phyloP scores from a whole-genome alignment of 1,140 invertebrate genomes.

The Charaxes varanes region DNA sequence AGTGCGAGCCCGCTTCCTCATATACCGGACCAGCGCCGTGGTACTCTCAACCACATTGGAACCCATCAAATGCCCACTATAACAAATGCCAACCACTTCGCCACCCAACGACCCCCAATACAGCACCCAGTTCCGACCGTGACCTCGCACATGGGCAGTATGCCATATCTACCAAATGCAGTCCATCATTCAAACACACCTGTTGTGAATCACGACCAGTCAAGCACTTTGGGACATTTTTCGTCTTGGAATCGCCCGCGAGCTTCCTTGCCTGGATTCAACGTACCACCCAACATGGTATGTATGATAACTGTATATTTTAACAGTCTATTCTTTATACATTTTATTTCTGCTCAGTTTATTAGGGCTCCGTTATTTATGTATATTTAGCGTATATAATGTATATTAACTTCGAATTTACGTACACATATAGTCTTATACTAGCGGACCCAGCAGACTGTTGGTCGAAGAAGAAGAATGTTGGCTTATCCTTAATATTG shows the following conservation, averaged over 20 bases:
- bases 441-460: too few species aligned
- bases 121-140: slow-evolving; percentile 30
- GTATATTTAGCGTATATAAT: too few species aligned
- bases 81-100: slow-evolving; percentile 31
- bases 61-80: slow-evolving; percentile 15
- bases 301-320: not conserved
- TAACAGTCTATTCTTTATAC: too few species aligned
- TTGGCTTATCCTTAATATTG: too few species aligned
- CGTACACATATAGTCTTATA: too few species aligned
- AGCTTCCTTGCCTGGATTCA: slow-evolving; percentile 40
- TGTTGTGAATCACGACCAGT: slow-evolving; percentile 26
- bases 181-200: slow-evolving; percentile 28
- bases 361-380: too few species aligned
- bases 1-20: slow-evolving; percentile 49
- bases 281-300: slow-evolving; percentile 43
- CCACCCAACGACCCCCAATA: slow-evolving; percentile 28
- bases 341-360: too few species aligned
- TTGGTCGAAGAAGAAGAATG: too few species aligned
- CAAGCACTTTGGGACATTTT: slow-evolving; percentile 39
- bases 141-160: slow-evolving; percentile 40
- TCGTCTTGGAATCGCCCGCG: slow-evolving; percentile 42
- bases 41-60: slow-evolving; percentile 25
- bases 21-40: slow-evolving; percentile 39
- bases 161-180: slow-evolving; percentile 49
- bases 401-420: too few species aligned